Evolutionary conservation across 2,888 invertebrate genomes (phyloP).

Genomic region (Lathronympha strigana): DNA sequence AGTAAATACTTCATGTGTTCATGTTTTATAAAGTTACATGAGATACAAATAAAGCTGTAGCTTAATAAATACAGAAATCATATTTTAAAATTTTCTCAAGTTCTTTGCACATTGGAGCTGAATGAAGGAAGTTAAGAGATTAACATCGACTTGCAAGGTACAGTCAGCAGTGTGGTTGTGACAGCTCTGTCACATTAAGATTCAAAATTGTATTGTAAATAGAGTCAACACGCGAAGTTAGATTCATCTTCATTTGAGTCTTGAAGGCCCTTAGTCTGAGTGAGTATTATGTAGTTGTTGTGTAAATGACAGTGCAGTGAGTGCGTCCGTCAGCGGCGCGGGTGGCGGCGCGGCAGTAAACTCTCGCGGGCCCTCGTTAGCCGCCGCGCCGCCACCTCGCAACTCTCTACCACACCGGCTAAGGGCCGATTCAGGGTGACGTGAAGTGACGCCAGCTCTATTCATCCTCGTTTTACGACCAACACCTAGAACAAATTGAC

Average conservation of each 20-base stretch:
- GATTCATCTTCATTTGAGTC: background rate
- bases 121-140: too few species aligned
- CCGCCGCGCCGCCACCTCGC: conserved; percentile 38
- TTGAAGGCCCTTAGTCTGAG: background rate
- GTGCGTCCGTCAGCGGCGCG: conserved; percentile 16
- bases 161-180: too few species aligned
- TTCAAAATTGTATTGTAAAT: too few species aligned
- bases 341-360: conserved; percentile 2
- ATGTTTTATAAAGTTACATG: too few species aligned
- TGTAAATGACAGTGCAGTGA: background rate
- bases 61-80: too few species aligned
- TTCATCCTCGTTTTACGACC: conserved; percentile 31
- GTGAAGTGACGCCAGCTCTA: conserved; percentile 29
- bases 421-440: conserved; percentile 23
- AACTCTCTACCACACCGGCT: conserved; percentile 26
- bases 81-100: too few species aligned
- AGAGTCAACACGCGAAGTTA: background rate
- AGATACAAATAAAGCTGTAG: too few species aligned
- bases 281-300: background rate
- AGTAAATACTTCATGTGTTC: too few species aligned
- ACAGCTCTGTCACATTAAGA: too few species aligned
- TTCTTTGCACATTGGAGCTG: too few species aligned
- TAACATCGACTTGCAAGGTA: too few species aligned
- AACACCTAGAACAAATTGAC: conserved; percentile 27
- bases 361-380: conserved; percentile 10